Percentiles rank a stretch among this genome's conserved stretches.
These are phyloP conservation scores for Xiphophorus maculatus DNA, from an alignment of 2,113 vertebrate genomes.

Conservation along the genomic window DNA sequence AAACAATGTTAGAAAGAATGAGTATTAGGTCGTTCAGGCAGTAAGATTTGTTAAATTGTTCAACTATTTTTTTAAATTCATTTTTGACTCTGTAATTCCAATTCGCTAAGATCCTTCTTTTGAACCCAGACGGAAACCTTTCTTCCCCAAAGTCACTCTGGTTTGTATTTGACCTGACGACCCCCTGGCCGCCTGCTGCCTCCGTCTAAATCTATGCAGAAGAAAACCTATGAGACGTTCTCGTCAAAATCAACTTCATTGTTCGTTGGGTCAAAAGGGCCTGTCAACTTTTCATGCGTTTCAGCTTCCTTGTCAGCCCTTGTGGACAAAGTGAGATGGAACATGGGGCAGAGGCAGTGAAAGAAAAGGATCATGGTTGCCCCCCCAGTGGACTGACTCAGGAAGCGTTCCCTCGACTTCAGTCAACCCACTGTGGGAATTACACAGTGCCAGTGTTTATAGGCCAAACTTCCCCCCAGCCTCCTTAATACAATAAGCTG, in stretches of 20 bases:
- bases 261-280: slow-evolving; percentile 36
- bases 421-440: slow-evolving; percentile 66
- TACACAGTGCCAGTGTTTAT: slow-evolving; percentile 68
- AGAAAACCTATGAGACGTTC: not conserved
- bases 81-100: not conserved
- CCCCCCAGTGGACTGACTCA: slow-evolving; percentile 46
- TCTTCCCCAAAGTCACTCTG: not conserved
- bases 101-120: not conserved
- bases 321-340: slow-evolving; percentile 21
- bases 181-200: slow-evolving; percentile 39
- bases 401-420: slow-evolving; percentile 72
- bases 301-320: slow-evolving; percentile 55
- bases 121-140: not conserved
- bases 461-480: slow-evolving; percentile 62
- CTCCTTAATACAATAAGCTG: slow-evolving; percentile 77
- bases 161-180: slow-evolving; percentile 13
- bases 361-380: slow-evolving; percentile 41
- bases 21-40: no score
- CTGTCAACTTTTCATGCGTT: slow-evolving; percentile 52
- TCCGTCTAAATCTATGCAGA: not conserved
- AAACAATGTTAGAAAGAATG: no score
- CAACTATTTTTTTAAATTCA: no score
- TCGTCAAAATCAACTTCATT: slow-evolving; percentile 44
- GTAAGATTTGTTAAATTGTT: no score
- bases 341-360: slow-evolving; percentile 21